phyloP scores from a whole-genome alignment of 2,797 vertebrate species.

The Poecile montanus region DNA sequence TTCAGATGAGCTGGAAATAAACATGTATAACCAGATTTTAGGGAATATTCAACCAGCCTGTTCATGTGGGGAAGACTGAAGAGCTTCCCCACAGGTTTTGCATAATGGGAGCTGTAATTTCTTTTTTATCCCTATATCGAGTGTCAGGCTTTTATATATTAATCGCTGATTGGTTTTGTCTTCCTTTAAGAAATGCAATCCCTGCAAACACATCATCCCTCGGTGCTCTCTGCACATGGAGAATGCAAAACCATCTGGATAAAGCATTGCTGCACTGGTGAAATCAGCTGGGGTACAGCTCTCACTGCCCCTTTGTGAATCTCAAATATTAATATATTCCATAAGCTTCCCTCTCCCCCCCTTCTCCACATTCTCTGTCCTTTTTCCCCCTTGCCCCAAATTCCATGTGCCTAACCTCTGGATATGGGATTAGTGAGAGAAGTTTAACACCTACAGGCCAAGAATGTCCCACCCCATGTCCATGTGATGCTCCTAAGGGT shows the following conservation, averaged over 20 bases:
- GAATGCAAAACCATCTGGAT: accelerated
- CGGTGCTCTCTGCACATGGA: accelerated
- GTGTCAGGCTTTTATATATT: constrained; percentile 38
- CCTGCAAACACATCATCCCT: not conserved
- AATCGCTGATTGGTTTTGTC: not conserved
- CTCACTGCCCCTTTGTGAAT: not conserved
- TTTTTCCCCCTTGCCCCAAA: not conserved
- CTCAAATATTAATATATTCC: not conserved
- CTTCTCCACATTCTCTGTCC: not conserved
- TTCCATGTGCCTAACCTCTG: not conserved
- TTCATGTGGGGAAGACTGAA: not conserved
- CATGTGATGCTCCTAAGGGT: not conserved
- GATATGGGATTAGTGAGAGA: not conserved
- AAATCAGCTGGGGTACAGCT: not conserved
- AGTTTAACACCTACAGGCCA: not conserved
- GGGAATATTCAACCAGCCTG: not conserved
- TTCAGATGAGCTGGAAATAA: not conserved
- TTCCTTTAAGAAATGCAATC: not conserved
- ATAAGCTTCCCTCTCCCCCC: not conserved
- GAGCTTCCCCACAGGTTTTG: not conserved
- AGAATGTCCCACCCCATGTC: not conserved
- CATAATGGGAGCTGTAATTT: not conserved
- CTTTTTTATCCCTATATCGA: not conserved
- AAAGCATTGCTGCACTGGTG: not conserved
- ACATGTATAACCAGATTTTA: not conserved